phyloP scores from a whole-genome alignment of 1,140 invertebrate genomes.

The Myzus persicae region DNA sequence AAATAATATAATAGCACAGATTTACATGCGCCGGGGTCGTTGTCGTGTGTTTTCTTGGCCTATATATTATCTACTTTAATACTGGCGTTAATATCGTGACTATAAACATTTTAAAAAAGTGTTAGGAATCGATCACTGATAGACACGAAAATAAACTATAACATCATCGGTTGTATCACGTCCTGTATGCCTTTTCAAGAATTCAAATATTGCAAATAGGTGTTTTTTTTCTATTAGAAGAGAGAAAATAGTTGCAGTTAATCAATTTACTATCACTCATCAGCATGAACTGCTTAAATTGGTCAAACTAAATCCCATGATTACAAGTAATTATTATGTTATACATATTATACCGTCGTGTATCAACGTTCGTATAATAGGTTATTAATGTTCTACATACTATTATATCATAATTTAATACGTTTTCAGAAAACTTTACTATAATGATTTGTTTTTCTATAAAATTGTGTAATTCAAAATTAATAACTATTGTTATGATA shows the following conservation, averaged over 20 bases:
- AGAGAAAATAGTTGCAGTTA: not conserved
- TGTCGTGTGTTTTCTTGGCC: not conserved
- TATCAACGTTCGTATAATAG: too few species aligned
- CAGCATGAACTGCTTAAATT: not conserved
- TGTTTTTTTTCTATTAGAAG: not conserved
- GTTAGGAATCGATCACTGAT: not conserved
- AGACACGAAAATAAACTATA: not conserved
- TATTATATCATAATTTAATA: not conserved
- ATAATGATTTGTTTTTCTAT: not conserved
- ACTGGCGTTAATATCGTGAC: not conserved
- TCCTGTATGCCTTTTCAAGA: not conserved
- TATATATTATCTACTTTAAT: not conserved
- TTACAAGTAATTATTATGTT: not conserved
- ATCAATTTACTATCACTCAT: too few species aligned
- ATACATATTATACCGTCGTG: not conserved
- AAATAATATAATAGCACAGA: not conserved
- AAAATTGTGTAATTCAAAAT: not conserved
- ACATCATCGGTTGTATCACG: not conserved
- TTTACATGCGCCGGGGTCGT: conserved; percentile 10
- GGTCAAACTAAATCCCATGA: not conserved
- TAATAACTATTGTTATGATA: not conserved
- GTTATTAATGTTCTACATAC: not conserved
- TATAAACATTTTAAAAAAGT: not conserved
- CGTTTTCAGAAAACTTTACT: not conserved
- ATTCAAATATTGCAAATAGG: not conserved